Evolutionary conservation across 2,888 invertebrate species (phyloP), one percentile per base, ranked within the genome.

Genomic region (Digitonthophagus gazella): DNA sequence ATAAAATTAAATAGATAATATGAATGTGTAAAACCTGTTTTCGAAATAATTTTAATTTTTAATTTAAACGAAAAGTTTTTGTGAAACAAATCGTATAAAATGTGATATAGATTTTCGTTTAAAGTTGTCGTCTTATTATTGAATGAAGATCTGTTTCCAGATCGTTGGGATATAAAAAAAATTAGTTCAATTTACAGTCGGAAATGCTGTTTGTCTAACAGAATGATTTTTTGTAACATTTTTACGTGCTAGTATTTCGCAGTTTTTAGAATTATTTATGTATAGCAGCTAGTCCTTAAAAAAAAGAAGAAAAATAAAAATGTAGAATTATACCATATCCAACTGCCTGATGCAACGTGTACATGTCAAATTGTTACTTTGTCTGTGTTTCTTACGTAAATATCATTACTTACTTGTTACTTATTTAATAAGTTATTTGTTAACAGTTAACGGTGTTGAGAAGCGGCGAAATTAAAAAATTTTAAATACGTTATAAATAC

Each of bases 261-360:
- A 75, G 69, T 74, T 71, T 69, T 71, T 70, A 71, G 66, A 8
- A 71, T 72, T 73, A 72, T 74, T 72, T 74, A 73, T 28, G 58
- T 15, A 74, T 72, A 69, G 67, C 72, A 76, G 76, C 77, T 78
- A 78, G 77, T 78, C 78, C 73, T 74, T 73, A 74, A 72, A 73
- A n/a, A n/a, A n/a, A n/a, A n/a, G n/a, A n/a, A n/a, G n/a, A n/a
- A n/a, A 71, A 72, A 69, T 44, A 63, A 71, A 64, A 75, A 74
- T 72, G 71, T 76, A 73, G 76, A 76, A 76, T 66, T 72, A 19
- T 76, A 78, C 74, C 78, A 78, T 79, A 78, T 79, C 78, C 76
- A 73, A 77, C 76, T 78, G 77, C 77, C 78, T 77, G 76, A 75
- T 74, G 69, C 72, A 65, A 71, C 70, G 28, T 56, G 70, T 74